Evolutionary conservation across 2,797 vertebrate species (phyloP), one percentile per base, ranked within the genome.

Genomic region (Platalea minor): DNA sequence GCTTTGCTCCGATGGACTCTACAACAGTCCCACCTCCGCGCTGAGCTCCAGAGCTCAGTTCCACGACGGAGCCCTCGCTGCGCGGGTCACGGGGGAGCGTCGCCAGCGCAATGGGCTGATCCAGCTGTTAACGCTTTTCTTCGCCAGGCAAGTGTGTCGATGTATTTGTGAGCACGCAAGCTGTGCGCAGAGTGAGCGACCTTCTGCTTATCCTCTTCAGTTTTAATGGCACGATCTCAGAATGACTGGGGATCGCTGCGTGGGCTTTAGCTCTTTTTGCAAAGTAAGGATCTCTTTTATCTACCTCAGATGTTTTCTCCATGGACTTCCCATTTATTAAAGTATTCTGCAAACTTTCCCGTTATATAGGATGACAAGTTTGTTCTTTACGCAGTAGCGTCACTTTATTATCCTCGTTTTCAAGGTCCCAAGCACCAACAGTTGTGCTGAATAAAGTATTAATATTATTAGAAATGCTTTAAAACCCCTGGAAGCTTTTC

Each of bases 371-470:
- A 37, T 60, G 68, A 74, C 33, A 63, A 48, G 17, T 63, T 77
- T 85, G 37, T 56, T 85, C 76, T 85, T 89, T 67, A 70, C 64
- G 69, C 53, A 48, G 43, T 78, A 60, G 50, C 19, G 74, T 92
- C 26, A 15, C 33, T 94, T 96, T 86, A 86, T 88, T 92, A 70
- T 45, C 72, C 68, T 93, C 4, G 0, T 88, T 97, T 95, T 97
- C 93, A 97, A 94, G 93, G 78, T 95, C 92, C 95, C 54, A 3
- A 80, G 79, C 67, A 92, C 68, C 11, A 1, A 31, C 31, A 80
- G 41, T 56, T 85, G 43, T 64, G 50, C 60, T 86, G 59, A 90
- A 74, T 78, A 51, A 97, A 85, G 74, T 61, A 74, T 68, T 65
- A 18, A 37, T 89, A 67, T 91, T 45, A 82, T 93, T 77, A 90